phyloP scores from a whole-genome alignment of 2,888 invertebrate genomes.

The Dryococelus australis region DNA sequence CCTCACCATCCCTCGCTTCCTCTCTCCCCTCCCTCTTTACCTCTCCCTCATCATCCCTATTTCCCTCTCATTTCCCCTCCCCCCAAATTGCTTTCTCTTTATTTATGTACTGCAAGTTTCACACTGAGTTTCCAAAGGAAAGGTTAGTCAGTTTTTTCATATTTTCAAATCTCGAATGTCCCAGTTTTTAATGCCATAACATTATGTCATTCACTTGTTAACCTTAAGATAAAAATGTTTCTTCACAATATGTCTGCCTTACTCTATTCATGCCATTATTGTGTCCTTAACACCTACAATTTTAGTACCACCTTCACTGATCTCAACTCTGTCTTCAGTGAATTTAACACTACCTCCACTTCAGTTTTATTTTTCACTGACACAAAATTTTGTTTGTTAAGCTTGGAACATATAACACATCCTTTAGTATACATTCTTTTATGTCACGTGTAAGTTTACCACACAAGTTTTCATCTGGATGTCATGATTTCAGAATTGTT shows the following conservation, averaged over 20 bases:
- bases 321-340: not conserved
- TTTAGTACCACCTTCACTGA: not conserved
- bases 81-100: too few relatives aligned
- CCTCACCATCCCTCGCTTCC: too few relatives aligned
- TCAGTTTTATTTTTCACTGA: not conserved
- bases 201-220: not conserved
- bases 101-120: too few relatives aligned
- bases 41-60: too few relatives aligned
- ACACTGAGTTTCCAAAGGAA: not conserved
- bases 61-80: too few relatives aligned
- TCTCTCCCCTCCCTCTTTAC: too few relatives aligned
- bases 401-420: not conserved
- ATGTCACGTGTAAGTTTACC: not conserved
- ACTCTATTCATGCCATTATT: not conserved
- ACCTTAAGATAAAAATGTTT: not conserved
- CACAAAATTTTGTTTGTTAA: not conserved
- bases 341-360: not conserved
- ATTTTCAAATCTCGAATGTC: not conserved
- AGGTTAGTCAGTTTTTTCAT: not conserved
- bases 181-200: not conserved
- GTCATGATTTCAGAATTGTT: not conserved
- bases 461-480: not conserved
- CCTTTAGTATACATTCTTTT: not conserved
- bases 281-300: not conserved
- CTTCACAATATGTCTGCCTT: not conserved